Conservation (phyloP, 2,113 vertebrate genomes). For the Anoura caudifer region DNA sequence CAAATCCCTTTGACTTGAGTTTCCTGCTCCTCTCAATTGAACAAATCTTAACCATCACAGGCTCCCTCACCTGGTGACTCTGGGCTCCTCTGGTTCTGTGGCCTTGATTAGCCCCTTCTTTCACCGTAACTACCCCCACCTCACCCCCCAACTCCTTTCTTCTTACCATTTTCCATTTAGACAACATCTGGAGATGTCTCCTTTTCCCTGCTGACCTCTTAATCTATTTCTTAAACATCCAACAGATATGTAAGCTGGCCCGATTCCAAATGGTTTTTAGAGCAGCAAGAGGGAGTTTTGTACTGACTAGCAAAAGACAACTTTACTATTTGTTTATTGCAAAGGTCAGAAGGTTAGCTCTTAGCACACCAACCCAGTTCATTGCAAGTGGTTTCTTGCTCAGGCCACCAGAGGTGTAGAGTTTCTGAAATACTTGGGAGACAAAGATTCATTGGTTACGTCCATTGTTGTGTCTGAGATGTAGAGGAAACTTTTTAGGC, state of each 20-base stretch:
- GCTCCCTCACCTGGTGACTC: constrained; percentile 45
- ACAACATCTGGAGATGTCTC: constrained; percentile 57
- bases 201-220: constrained; percentile 63
- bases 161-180: constrained; percentile 49
- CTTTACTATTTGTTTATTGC: constrained; percentile 75
- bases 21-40: not conserved
- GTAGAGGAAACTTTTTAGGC: constrained; percentile 15
- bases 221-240: constrained; percentile 68
- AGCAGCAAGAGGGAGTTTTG: constrained; percentile 67
- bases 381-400: constrained; percentile 39
- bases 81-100: not conserved
- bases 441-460: constrained; percentile 2
- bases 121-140: not conserved
- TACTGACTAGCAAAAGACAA: constrained; percentile 71
- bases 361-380: constrained; percentile 55
- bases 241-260: constrained; percentile 66
- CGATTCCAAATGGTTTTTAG: constrained; percentile 73
- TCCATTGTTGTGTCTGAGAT: constrained; percentile 40
- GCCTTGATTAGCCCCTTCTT: not conserved
- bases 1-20: not conserved
- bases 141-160: not conserved
- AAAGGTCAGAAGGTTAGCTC: constrained; percentile 69
- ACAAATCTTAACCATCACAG: not conserved
- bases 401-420: constrained; percentile 58
- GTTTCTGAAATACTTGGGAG: constrained; percentile 51